Evolutionary conservation across 2,888 invertebrate genomes (phyloP).

Genomic region (Heliconius sara): DNA sequence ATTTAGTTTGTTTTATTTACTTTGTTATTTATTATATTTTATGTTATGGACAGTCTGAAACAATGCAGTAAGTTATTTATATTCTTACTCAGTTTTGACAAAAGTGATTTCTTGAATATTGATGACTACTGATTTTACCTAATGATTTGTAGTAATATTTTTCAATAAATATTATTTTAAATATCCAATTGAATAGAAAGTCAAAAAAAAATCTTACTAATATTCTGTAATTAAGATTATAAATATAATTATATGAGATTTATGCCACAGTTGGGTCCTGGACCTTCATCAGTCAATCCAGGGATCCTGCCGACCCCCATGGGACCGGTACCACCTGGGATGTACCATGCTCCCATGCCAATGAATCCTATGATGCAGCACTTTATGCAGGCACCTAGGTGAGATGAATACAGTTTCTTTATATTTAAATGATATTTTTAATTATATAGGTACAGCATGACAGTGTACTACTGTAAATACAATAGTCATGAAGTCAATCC

Average conservation of each 20-base stretch:
- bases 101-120: background rate
- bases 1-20: slow-evolving; percentile 2
- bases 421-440: background rate
- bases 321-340: slow-evolving; percentile 87
- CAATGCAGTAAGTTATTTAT: slow-evolving; percentile 12
- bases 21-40: slow-evolving; percentile 16
- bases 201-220: background rate
- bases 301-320: slow-evolving; percentile 84
- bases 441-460: background rate
- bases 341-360: slow-evolving; percentile 86
- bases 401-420: slow-evolving; percentile 52
- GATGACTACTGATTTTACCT: background rate
- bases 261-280: slow-evolving; percentile 72
- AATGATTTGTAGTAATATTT: background rate
- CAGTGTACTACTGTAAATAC: background rate
- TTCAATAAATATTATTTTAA: background rate
- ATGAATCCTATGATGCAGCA: slow-evolving; percentile 90
- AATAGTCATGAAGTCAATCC: background rate
- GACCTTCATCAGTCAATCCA: slow-evolving; percentile 86
- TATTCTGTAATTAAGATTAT: background rate
- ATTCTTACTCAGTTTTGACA: background rate
- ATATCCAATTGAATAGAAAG: background rate
- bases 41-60: slow-evolving; percentile 12
- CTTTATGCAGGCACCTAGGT: slow-evolving; percentile 87
- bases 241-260: background rate